phyloP scores from a whole-genome alignment of 1,140 invertebrate genomes.

The Meloidogyne chitwoodi region DNA sequence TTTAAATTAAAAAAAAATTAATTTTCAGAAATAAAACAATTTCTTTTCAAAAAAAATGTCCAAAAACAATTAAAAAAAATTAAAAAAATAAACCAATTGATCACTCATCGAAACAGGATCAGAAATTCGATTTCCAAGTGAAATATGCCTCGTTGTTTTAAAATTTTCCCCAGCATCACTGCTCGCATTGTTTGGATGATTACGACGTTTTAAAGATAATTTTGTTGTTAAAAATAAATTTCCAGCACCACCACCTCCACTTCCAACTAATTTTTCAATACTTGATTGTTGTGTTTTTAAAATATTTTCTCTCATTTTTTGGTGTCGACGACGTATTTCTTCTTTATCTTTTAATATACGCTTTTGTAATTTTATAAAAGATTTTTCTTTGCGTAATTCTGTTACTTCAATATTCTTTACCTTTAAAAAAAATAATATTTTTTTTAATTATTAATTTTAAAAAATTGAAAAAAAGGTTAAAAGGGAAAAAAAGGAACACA shows the following conservation, averaged over 20 bases:
- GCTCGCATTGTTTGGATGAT: conserved; percentile 24
- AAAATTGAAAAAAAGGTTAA: not conserved
- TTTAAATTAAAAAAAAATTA: too few relatives aligned
- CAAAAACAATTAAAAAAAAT: too few relatives aligned
- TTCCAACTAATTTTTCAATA: conserved; percentile 80
- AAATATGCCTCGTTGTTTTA: conserved; percentile 37
- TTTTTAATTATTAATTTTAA: not conserved
- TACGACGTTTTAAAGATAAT: conserved; percentile 48
- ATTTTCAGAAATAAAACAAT: too few relatives aligned
- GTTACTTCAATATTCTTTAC: conserved; percentile 89
- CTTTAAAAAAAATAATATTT: conserved; percentile 27
- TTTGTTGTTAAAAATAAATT: conserved; percentile 23
- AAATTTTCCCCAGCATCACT: not conserved
- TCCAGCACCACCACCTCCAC: conserved; percentile 6
- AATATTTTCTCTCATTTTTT: conserved; percentile 82
- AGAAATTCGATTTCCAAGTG: conserved; percentile 29
- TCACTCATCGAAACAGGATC: conserved; percentile 25
- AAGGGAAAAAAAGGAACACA: not conserved
- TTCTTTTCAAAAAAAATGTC: too few relatives aligned
- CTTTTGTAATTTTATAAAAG: conserved; percentile 84
- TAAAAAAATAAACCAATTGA: not conserved
- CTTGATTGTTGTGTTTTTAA: conserved; percentile 79
- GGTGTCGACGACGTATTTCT: conserved; percentile 80
- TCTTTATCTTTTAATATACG: conserved; percentile 95
- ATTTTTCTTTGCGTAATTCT: conserved; percentile 81